Percentiles rank a stretch among this genome's conserved stretches.
phyloP scores from a whole-genome alignment of 2,888 invertebrate genomes.

The Rotaria socialis region DNA sequence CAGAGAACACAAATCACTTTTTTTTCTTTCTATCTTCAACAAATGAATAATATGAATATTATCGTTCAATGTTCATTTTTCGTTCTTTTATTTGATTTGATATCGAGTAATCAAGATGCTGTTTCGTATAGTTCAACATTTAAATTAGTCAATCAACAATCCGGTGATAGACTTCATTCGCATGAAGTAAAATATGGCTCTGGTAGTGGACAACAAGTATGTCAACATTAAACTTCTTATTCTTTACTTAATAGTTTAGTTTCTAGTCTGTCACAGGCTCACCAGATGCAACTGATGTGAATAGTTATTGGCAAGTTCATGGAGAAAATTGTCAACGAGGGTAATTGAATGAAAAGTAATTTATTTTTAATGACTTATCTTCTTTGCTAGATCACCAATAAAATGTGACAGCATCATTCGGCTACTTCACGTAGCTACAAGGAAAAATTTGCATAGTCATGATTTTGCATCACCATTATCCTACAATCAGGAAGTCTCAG shows the following conservation, averaged over 20 bases:
- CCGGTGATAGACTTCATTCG: constrained; percentile 77
- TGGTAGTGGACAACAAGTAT: constrained; percentile 87
- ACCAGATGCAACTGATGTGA: constrained; percentile 83
- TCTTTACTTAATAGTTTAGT: constrained; percentile 47
- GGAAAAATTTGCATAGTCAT: constrained; percentile 92
- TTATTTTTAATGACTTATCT: not conserved
- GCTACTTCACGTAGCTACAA: constrained; percentile 80
- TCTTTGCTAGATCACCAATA: constrained; percentile 68
- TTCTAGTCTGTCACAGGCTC: constrained; percentile 80
- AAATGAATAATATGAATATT: not conserved
- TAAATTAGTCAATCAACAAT: constrained; percentile 80
- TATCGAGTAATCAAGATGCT: constrained; percentile 47
- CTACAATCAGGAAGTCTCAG: constrained; percentile 88
- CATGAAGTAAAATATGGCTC: constrained; percentile 99
- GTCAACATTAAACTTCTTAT: not conserved
- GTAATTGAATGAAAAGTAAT: constrained; percentile 60
- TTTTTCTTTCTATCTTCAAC: not conserved
- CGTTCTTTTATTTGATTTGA: not conserved
- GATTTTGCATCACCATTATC: constrained; percentile 88
- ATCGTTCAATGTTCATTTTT: not conserved
- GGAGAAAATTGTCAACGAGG: constrained; percentile 72
- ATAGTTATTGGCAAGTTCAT: constrained; percentile 80
- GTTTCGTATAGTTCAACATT: constrained; percentile 90
- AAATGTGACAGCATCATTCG: constrained; percentile 81
- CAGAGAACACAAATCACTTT: not conserved